Evolutionary conservation across 1,140 invertebrate genomes (phyloP).

Genomic region (Neodiprion fabricii): DNA sequence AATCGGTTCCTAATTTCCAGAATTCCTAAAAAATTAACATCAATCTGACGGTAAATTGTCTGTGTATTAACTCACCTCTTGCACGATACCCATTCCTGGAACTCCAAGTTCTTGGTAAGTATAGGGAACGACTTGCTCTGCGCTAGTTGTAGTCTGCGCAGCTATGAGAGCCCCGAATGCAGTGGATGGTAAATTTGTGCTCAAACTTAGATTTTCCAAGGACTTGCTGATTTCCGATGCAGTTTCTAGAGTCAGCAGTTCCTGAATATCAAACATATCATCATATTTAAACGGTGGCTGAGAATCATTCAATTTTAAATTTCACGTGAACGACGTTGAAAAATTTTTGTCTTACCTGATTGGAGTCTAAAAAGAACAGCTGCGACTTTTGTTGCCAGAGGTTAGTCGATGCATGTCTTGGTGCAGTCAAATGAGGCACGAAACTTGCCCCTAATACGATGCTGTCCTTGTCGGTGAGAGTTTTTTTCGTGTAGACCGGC

Average conservation of each 20-base stretch:
- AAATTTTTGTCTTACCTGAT: conserved; percentile 55
- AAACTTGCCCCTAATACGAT: conserved; percentile 61
- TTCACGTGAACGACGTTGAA: conserved; percentile 30
- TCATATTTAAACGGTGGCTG: conserved; percentile 8
- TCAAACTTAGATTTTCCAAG: conserved; percentile 44
- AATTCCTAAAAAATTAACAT: background rate
- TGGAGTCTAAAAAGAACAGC: conserved; percentile 65
- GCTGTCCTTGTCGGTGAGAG: conserved; percentile 55
- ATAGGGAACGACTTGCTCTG: conserved; percentile 37
- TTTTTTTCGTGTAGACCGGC: conserved; percentile 61
- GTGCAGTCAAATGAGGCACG: conserved; percentile 57
- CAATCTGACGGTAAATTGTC: background rate
- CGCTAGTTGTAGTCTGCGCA: conserved; percentile 35
- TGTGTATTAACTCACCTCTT: conserved; percentile 47
- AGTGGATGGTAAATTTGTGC: conserved; percentile 44
- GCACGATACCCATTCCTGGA: conserved; percentile 42
- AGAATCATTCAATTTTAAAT: conserved; percentile 8
- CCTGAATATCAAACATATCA: conserved; percentile 35
- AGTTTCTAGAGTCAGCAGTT: conserved; percentile 58
- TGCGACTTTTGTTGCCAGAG: conserved; percentile 67
- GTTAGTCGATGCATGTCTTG: conserved; percentile 53
- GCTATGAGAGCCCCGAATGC: conserved; percentile 51
- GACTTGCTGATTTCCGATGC: conserved; percentile 48
- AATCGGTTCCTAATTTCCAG: background rate
- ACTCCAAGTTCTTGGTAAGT: conserved; percentile 46